Conservation (phyloP, 2,797 vertebrate genomes). For the Fundulus diaphanus region DNA sequence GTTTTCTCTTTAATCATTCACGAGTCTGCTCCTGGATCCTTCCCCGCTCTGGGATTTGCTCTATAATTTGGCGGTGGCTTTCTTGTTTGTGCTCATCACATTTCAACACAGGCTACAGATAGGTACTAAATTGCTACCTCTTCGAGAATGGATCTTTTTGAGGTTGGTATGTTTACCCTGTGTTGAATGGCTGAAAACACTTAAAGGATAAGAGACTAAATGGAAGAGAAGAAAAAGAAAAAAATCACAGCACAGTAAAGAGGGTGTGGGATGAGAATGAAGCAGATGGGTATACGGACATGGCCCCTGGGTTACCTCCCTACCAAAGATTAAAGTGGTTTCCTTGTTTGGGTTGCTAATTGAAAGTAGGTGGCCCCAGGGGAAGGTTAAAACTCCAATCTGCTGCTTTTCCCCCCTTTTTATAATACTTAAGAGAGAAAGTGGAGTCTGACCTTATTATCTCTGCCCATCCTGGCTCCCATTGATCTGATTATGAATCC, state of each 20-base stretch:
- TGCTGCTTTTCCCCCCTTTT: slow-evolving; percentile 56
- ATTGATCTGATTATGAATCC: slow-evolving; percentile 68
- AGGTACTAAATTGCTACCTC: slow-evolving; percentile 58
- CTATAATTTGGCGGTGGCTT: slow-evolving; percentile 63
- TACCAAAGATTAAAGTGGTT: slow-evolving; percentile 72
- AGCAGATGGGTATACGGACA: slow-evolving; percentile 73
- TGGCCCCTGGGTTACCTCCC: slow-evolving; percentile 64
- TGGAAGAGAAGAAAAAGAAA: slow-evolving; percentile 5
- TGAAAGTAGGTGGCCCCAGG: slow-evolving; percentile 77
- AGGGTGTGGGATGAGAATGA: slow-evolving; percentile 47
- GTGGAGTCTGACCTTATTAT: slow-evolving; percentile 52
- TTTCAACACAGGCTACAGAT: slow-evolving; percentile 55
- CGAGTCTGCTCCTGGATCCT: slow-evolving; percentile 48
- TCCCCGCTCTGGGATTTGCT: slow-evolving; percentile 45
- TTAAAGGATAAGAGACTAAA: slow-evolving; percentile 35
- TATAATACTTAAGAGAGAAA: slow-evolving; percentile 21
- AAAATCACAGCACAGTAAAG: slow-evolving; percentile 6
- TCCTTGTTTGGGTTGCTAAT: slow-evolving; percentile 78
- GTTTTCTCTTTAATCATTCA: slow-evolving; percentile 63
- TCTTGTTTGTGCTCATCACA: slow-evolving; percentile 67
- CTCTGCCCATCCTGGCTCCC: slow-evolving; percentile 54
- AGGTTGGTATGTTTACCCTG: slow-evolving; percentile 55
- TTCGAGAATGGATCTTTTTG: slow-evolving; percentile 49
- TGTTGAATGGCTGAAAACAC: slow-evolving; percentile 42
- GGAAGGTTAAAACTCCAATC: slow-evolving; percentile 75